phyloP scores from a whole-genome alignment of 2,113 vertebrate species.

The Ramphastos sulfuratus region DNA sequence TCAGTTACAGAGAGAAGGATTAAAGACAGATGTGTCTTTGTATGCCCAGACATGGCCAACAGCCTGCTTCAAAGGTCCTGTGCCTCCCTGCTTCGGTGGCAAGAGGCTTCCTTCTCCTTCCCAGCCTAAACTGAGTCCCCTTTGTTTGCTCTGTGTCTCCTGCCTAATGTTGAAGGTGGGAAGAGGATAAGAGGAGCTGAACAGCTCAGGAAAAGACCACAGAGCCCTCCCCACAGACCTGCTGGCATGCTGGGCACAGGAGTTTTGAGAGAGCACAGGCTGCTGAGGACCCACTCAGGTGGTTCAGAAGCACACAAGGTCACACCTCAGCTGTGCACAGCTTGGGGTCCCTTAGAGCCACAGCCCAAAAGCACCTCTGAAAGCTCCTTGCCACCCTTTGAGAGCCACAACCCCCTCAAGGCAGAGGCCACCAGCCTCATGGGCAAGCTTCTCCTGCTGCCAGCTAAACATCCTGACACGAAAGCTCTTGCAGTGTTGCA shows the following conservation, averaged over 20 bases:
- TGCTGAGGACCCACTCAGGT: fast-evolving
- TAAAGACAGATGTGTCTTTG: conserved; percentile 53
- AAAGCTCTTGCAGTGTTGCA: neutral
- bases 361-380: neutral
- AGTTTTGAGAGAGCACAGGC: neutral
- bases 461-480: neutral
- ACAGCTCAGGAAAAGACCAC: neutral
- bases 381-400: neutral
- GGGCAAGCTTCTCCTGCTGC: neutral
- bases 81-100: neutral
- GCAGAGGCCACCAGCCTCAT: neutral
- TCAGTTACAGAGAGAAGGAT: conserved; percentile 1
- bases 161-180: fast-evolving
- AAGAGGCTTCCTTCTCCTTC: neutral
- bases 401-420: neutral
- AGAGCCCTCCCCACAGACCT: fast-evolving
- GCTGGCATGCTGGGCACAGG: fast-evolving
- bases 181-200: neutral
- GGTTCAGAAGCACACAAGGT: neutral
- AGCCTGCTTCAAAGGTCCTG: neutral
- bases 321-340: neutral
- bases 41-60: conserved; percentile 18
- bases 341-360: too few relatives aligned
- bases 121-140: neutral
- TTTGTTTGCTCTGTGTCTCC: fast-evolving